Conservation (phyloP, 2,888 invertebrate genomes). For the Eristalinus aeneus region DNA sequence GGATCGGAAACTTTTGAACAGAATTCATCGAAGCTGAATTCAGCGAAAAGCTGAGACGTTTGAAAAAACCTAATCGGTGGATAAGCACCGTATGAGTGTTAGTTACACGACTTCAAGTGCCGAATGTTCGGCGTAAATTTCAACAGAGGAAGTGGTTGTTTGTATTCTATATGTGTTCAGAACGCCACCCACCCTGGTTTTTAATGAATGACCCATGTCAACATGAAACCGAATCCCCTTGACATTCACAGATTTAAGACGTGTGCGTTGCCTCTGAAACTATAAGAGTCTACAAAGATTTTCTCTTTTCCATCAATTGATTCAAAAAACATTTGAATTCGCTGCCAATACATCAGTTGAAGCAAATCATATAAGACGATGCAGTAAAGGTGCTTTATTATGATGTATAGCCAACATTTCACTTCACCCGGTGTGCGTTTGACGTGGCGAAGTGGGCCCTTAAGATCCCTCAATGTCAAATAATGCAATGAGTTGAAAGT, state of each 20-base stretch:
- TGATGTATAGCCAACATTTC: not conserved
- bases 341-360: constrained; percentile 16
- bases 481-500: constrained; percentile 38
- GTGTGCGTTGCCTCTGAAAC: not conserved
- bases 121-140: too few species aligned
- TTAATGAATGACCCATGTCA: constrained; percentile 22
- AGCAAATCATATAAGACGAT: constrained; percentile 20
- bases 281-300: not conserved
- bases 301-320: not conserved
- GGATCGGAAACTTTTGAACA: too few species aligned
- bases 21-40: too few species aligned
- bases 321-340: not conserved
- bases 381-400: not conserved
- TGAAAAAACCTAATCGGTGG: too few species aligned
- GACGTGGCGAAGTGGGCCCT: constrained; percentile 40
- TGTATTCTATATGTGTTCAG: too few species aligned
- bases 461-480: constrained; percentile 40
- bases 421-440: constrained; percentile 34
- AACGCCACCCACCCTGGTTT: too few species aligned
- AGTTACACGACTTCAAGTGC: too few species aligned
- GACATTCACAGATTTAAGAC: constrained; percentile 9
- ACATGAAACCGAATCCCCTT: constrained; percentile 5
- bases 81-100: too few species aligned
- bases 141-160: too few species aligned
- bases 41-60: too few species aligned